Evolutionary conservation across 1,140 invertebrate species (phyloP).

Genomic region (Oreohelix idahoensis): DNA sequence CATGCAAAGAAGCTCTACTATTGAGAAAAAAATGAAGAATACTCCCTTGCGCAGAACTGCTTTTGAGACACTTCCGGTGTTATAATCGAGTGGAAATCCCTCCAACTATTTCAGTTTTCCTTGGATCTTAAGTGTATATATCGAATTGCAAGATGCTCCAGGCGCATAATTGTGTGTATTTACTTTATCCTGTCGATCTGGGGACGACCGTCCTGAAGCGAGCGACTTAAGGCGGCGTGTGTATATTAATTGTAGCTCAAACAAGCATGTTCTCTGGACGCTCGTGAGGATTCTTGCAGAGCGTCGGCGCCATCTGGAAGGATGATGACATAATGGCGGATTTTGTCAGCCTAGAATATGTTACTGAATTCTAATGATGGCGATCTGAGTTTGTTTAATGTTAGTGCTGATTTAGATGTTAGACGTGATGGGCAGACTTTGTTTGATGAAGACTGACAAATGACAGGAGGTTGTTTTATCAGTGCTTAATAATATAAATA

Average conservation of each 20-base stretch:
- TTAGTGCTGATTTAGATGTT: no score
- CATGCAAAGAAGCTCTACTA: no score
- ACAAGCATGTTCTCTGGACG: neutral
- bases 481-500: no score
- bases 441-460: no score
- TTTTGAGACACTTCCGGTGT: neutral
- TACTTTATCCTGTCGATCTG: neutral
- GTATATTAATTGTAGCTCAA: slow-evolving; percentile 4
- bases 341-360: no score
- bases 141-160: neutral
- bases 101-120: neutral
- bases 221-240: neutral
- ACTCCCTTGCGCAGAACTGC: neutral
- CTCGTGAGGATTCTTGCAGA: neutral
- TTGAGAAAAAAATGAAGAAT: no score
- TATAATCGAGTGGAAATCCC: neutral
- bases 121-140: neutral
- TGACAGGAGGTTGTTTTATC: no score
- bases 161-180: slow-evolving; percentile 4
- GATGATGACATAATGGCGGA: neutral
- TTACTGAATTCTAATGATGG: no score
- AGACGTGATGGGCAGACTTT: no score
- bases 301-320: neutral
- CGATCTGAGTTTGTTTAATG: no score
- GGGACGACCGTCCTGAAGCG: neutral